Percentiles rank a stretch among this genome's conserved stretches.
Conservation (phyloP, 1,140 invertebrate species). For the Drosophila funebris region DNA sequence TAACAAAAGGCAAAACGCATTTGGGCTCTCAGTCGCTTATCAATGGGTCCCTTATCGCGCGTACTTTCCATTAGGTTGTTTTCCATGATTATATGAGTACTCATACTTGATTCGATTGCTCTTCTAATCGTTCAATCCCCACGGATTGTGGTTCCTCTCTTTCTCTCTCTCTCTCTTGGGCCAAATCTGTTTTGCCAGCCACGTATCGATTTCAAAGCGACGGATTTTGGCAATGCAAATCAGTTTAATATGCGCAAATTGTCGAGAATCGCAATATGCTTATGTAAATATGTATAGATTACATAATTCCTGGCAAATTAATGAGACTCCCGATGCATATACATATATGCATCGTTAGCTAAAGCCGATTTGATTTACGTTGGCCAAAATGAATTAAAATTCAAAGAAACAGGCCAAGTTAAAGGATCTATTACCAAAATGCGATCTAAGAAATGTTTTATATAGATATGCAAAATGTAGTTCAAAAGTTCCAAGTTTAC, state of each 20-base stretch:
- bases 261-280: slow-evolving; percentile 15
- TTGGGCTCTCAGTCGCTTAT: slow-evolving; percentile 27
- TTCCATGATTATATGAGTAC: slow-evolving; percentile 10
- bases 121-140: slow-evolving; percentile 64
- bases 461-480: too few relatives aligned
- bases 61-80: slow-evolving; percentile 58
- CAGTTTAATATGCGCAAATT: slow-evolving; percentile 36
- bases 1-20: slow-evolving; percentile 6
- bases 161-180: slow-evolving; percentile 1
- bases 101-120: slow-evolving; percentile 54
- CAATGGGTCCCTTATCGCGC: slow-evolving; percentile 54
- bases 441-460: too few relatives aligned
- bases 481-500: too few relatives aligned
- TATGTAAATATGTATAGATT: background rate
- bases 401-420: too few relatives aligned
- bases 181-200: slow-evolving; percentile 42
- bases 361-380: too few relatives aligned
- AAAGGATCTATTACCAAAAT: too few relatives aligned
- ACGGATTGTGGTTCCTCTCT: slow-evolving; percentile 35
- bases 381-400: too few relatives aligned
- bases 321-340: too few relatives aligned
- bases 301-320: too few relatives aligned
- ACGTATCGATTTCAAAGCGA: slow-evolving; percentile 62
- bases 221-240: slow-evolving; percentile 40
- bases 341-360: too few relatives aligned